Base-by-base conservation (phyloP, 2,797 vertebrate species). In the Notolabrus celidotus region DNA sequence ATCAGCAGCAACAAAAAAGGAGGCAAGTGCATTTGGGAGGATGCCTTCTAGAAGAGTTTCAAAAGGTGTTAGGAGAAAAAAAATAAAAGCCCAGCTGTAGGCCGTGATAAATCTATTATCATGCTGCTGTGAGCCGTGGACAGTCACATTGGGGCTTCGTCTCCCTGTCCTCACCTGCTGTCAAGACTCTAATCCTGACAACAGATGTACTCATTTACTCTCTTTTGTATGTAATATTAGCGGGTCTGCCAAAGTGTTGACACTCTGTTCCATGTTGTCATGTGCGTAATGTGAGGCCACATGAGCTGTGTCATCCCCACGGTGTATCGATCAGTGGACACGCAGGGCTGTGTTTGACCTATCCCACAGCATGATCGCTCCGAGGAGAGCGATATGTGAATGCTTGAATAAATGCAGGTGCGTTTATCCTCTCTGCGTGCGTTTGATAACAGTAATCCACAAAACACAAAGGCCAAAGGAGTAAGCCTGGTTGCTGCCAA, bases 191-290 rank as follows among this genome's bases (percentile, higher is more conserved):
- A 68, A 81, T 82, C 82, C 83, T 61, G 69, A 68, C 43, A 77
- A 67, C 70, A 74, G 71, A 85, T 82, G 77, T 45, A 50, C 42
- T 79, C 65, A 84, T 88, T 88, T 80, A 80, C 70, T 53, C 31
- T 31, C 59, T 67, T 70, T 86, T 68, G 77, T 79, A 60, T 12
- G 36, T 43, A 58, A 62, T 67, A 74, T 80, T 57, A 23, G 55
- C 46, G 22, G 15, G 41, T 52, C 23, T 51, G 33, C 43, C 77
- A n/a, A 79, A 57, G 67, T 50, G 27, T 20, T 65, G 67, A 38
- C 33, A 38, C 60, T 55, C 33, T 67, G 51, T 34, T 60, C 33
- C 41, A 16, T 50, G 41, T 43, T 51, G 54, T 39, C 36, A 29
- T 23, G 17, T 41, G 25, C 43, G 39, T 25, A 3, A 16, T 31